Conservation (phyloP, 2,797 vertebrate species). For the Phylloscopus collybita region DNA sequence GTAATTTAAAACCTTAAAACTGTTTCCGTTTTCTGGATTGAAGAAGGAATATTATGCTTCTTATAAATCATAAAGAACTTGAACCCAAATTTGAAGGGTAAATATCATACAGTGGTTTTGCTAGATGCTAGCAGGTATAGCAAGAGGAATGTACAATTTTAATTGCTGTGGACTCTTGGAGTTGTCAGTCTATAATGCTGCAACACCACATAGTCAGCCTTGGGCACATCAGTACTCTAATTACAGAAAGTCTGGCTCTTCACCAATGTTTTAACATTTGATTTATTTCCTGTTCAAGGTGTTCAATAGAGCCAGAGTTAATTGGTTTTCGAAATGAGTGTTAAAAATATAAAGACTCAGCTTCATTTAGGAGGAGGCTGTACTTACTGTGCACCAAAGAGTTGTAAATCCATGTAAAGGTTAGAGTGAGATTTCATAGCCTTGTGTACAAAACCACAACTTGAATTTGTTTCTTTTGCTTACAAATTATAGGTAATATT, state of each 20-base stretch:
- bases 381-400: constrained; percentile 76
- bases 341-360: constrained; percentile 86
- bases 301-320: constrained; percentile 87
- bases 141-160: constrained; percentile 69
- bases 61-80: background rate
- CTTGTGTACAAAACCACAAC: constrained; percentile 53
- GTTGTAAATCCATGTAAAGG: constrained; percentile 78
- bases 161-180: constrained; percentile 85
- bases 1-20: background rate
- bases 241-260: constrained; percentile 87
- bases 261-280: constrained; percentile 91
- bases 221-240: constrained; percentile 87
- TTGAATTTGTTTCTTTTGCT: constrained; percentile 37
- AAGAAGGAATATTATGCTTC: background rate
- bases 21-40: background rate
- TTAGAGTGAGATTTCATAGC: constrained; percentile 70
- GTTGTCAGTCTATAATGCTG: constrained; percentile 87
- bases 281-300: constrained; percentile 91
- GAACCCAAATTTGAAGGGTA: background rate
- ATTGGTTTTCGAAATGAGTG: constrained; percentile 92
- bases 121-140: background rate
- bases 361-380: constrained; percentile 86
- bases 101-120: background rate
- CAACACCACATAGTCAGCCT: constrained; percentile 82
- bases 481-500: constrained; percentile 54